phyloP scores from a whole-genome alignment of 2,797 vertebrate genomes.

The Geotrypetes seraphini region DNA sequence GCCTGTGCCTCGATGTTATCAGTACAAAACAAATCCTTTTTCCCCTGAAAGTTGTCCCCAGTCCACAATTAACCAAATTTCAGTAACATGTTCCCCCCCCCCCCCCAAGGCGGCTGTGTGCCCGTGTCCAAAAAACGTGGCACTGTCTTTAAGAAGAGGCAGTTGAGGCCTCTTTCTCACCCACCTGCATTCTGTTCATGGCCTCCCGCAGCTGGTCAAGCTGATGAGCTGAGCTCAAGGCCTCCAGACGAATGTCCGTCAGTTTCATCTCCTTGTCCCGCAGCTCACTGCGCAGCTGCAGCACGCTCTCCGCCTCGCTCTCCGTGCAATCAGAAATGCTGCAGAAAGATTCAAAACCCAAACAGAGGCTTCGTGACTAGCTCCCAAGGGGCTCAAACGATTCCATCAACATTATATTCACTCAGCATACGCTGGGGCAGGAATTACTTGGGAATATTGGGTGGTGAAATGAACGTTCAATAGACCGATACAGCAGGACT shows the following conservation, averaged over 20 bases:
- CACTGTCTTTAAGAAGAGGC: no score
- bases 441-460: not conserved
- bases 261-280: constrained; percentile 98
- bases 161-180: not conserved
- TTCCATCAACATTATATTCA: no score
- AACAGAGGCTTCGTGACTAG: no score
- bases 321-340: constrained; percentile 88
- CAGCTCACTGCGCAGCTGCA: constrained; percentile 89
- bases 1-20: no score
- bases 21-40: no score
- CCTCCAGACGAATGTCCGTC: constrained; percentile 91
- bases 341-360: not conserved
- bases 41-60: no score
- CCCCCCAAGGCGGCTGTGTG: no score
- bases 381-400: no score
- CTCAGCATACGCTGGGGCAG: no score
- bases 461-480: not conserved
- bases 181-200: constrained; percentile 98
- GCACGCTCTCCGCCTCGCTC: constrained; percentile 84
- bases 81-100: no score
- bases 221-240: constrained; percentile 94
- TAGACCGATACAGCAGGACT: not conserved
- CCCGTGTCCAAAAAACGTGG: no score
- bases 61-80: no score
- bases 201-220: constrained; percentile 93